phyloP scores from a whole-genome alignment of 1,140 invertebrate species.

The Yoshiicerus persimilis region DNA sequence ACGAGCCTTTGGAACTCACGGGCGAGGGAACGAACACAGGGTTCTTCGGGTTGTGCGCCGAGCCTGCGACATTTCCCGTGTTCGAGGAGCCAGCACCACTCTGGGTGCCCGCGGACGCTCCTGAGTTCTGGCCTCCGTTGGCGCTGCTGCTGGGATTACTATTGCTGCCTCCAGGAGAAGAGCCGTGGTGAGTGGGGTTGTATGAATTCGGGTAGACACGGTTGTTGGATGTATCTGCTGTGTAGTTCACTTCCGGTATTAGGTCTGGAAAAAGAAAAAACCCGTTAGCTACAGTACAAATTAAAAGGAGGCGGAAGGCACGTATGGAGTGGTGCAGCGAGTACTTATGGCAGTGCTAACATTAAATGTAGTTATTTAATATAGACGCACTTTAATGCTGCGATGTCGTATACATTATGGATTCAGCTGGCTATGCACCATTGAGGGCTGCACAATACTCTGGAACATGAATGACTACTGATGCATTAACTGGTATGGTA shows the following conservation, averaged over 20 bases:
- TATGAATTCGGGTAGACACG: conserved; percentile 26
- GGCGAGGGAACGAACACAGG: conserved; percentile 48
- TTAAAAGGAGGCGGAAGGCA: background rate
- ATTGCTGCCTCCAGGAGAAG: background rate
- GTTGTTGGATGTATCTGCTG: conserved; percentile 23
- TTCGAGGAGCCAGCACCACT: background rate
- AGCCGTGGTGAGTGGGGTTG: conserved; percentile 23
- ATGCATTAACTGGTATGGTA: too few relatives aligned
- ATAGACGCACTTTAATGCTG: too few relatives aligned
- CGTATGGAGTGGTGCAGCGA: background rate
- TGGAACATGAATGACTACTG: too few relatives aligned
- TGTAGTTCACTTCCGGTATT: conserved; percentile 49
- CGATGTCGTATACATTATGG: too few relatives aligned
- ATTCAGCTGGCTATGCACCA: too few relatives aligned
- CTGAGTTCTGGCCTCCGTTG: background rate
- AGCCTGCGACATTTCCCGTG: background rate
- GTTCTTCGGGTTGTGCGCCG: conserved; percentile 44
- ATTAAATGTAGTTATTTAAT: too few relatives aligned
- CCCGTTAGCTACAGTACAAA: background rate
- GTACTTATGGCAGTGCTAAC: background rate
- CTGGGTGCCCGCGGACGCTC: background rate
- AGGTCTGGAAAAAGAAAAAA: conserved; percentile 38
- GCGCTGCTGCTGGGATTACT: background rate
- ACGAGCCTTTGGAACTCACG: conserved; percentile 43
- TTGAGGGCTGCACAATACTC: too few relatives aligned